Evolutionary conservation across 2,113 vertebrate genomes (phyloP).

Genomic region (Myodes glareolus): DNA sequence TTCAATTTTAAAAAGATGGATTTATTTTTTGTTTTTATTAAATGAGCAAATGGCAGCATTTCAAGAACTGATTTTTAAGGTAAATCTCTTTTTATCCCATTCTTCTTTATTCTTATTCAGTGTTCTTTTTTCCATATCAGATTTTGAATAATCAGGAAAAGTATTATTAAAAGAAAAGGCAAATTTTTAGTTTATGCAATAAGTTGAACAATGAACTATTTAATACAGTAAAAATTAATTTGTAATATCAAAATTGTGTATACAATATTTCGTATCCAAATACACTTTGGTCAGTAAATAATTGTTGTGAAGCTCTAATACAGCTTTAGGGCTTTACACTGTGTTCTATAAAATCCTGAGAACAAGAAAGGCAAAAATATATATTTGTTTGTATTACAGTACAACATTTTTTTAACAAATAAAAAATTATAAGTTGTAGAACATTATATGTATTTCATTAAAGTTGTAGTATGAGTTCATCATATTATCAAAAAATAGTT

Average conservation of each 20-base stretch:
- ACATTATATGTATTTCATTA: neutral
- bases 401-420: neutral
- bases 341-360: neutral
- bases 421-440: neutral
- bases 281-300: neutral
- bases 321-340: neutral
- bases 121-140: neutral
- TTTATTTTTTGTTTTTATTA: neutral
- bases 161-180: slow-evolving; percentile 21
- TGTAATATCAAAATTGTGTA: neutral
- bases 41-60: neutral
- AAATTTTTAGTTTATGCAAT: slow-evolving; percentile 40
- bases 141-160: neutral
- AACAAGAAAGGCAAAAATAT: slow-evolving; percentile 2
- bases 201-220: slow-evolving; percentile 18
- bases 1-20: neutral
- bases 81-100: neutral
- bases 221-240: neutral
- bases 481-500: neutral
- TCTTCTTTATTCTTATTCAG: slow-evolving; percentile 33
- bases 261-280: slow-evolving; percentile 20
- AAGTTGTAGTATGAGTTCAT: neutral
- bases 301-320: neutral
- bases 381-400: neutral
- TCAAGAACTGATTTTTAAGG: neutral